These are phyloP conservation scores for Gambusia holbrooki DNA, from an alignment of 2,113 vertebrate species.

Conservation along the genomic window DNA sequence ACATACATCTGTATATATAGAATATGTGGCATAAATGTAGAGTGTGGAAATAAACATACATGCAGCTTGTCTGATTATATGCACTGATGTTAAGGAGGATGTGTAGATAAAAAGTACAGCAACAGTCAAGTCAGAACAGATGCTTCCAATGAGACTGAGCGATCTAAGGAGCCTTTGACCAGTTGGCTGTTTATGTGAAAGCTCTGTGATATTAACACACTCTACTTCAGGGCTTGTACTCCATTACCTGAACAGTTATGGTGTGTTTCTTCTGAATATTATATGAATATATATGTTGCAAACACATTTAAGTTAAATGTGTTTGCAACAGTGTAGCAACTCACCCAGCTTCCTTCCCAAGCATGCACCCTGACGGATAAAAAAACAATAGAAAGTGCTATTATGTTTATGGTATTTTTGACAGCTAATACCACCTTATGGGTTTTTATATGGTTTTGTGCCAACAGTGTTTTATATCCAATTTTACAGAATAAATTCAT, in stretches of 20 bases:
- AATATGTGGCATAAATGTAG: background rate
- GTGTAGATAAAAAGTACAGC: conserved; percentile 5
- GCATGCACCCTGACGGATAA: background rate
- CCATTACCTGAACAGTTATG: conserved; percentile 74
- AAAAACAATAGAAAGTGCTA: conserved; percentile 15
- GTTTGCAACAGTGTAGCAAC: conserved; percentile 51
- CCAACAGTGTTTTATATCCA: background rate
- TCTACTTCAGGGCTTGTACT: conserved; percentile 54
- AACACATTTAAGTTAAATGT: conserved; percentile 27
- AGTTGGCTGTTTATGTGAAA: conserved; percentile 63
- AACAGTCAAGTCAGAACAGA: conserved; percentile 53
- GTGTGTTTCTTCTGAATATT: conserved; percentile 72
- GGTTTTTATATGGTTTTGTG: background rate
- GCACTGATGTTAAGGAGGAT: background rate
- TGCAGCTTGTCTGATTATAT: background rate
- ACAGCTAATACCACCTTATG: background rate
- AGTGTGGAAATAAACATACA: background rate
- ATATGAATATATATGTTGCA: too few relatives aligned
- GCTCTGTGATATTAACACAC: conserved; percentile 31
- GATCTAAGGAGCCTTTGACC: conserved; percentile 39
- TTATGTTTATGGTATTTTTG: background rate
- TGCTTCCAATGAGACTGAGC: conserved; percentile 48
- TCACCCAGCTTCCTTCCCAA: conserved; percentile 37
- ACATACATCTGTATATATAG: background rate
- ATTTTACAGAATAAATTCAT: background rate